Percentiles rank a stretch among this genome's conserved stretches.
phyloP scores from a whole-genome alignment of 2,113 vertebrate species.

The Burhinus oedicnemus region DNA sequence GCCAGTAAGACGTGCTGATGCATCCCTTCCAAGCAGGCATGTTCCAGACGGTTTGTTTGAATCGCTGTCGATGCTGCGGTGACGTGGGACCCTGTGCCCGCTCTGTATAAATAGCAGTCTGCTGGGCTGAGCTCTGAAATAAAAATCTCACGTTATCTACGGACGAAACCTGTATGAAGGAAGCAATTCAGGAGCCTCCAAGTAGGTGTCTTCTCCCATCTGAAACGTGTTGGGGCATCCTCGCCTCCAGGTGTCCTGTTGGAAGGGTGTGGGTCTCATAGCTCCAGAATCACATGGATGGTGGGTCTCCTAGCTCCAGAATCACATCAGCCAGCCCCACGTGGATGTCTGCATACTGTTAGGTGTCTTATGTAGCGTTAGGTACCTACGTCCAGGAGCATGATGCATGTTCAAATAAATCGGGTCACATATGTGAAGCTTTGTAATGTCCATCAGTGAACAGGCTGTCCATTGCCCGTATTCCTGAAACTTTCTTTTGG shows the following conservation, averaged over 20 bases:
- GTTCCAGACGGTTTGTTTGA: neutral
- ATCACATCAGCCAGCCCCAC: neutral
- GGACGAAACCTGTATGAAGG: neutral
- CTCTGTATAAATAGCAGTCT: neutral
- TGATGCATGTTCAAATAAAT: neutral
- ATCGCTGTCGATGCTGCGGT: rapidly evolving
- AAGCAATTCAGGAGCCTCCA: neutral
- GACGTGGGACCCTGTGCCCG: neutral
- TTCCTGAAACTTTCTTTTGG: neutral
- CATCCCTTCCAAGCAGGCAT: neutral
- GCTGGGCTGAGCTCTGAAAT: neutral
- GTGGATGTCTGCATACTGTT: neutral
- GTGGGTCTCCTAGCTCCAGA: neutral
- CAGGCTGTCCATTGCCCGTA: neutral
- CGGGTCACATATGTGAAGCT: neutral
- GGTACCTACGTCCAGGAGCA: neutral
- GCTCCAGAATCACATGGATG: neutral
- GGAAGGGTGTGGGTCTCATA: neutral
- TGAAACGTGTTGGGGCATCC: neutral
- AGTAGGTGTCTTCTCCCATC: neutral
- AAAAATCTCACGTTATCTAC: neutral
- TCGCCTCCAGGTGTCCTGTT: neutral
- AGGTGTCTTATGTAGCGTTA: neutral
- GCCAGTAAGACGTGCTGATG: neutral
- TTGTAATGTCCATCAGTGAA: neutral